Base-by-base conservation (phyloP, 2,888 invertebrate genomes). In the Leucozona laternaria region DNA sequence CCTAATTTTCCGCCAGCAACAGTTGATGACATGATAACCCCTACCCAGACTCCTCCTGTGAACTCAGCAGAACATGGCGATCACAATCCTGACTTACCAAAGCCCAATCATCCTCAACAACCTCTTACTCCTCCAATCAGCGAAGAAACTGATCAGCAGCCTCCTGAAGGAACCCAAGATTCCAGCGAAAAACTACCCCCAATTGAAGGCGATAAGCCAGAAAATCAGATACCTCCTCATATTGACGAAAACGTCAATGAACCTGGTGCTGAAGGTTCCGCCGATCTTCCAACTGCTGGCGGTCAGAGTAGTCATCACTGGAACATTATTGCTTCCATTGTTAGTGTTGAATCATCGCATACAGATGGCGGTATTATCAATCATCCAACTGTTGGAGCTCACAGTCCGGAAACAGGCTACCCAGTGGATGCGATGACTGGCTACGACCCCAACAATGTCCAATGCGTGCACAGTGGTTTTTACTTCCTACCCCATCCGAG, bases 401-500 rank as follows among this genome's bases (percentile, higher is more conserved):
- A 90, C 15, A 90, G 90, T 84, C 88, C 89, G 7, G 17, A 58
- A 20, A 91, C 89, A 1, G 91, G 91, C 0, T 57, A 88, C 28
- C 64, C 88, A 4, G 88, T 90, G 0, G 89, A 89, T 85, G 90
- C 90, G 20, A 88, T 92, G 90, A 83, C 79, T 0, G 89, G 88
- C 15, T 92, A 91, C 82, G 89, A 92, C 79, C 89, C 91, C 0
- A 31, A 86, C 13, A 83, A 90, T 13, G 86, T 92, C 2, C 89
- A 89, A 17, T 92, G 92, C 50, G 88, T 90, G 4, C 91, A 92
- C 71, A 90, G 90, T 71, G 92, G 92, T 0, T 90, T 91, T 15
- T 92, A 92, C 79, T 92, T 92, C 79, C 60, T 92, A 62, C 92
- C 92, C 5, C 91, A 92, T 89, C 92, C 92, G 3, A 88, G 40